Evolutionary conservation across 2,888 invertebrate genomes (phyloP), one percentile per base, ranked within the genome.

Genomic region (Agonum fuliginosum): DNA sequence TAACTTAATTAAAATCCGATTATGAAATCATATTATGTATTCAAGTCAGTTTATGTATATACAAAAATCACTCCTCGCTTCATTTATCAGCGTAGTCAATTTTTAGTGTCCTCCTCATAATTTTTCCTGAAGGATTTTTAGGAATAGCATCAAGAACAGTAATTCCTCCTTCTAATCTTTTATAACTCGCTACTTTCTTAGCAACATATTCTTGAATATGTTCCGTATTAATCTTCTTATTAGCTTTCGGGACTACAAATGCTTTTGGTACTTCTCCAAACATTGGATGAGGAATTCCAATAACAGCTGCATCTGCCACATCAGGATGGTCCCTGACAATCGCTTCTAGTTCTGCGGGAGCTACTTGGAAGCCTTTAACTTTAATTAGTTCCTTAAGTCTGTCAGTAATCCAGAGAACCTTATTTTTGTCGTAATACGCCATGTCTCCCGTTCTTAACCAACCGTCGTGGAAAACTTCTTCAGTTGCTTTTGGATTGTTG

Each of bases 331-430:
- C 89, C 78, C 93, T 89, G 0, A 96, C 83, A 2, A 94, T 83
- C 69, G 89, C 91, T 86, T 97, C 97, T 22, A 97, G 85, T 86
- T 97, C 97, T 0, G 97, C 96, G 17, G 97, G 97, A 6, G 97
- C 92, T 4, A 97, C 96, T 91, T 96, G 91, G 82, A 88, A 91
- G 1, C 89, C 91, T 85, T 91, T 92, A n/a, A 86, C 86, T 82
- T 96, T 97, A 78, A 96, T 96, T 37, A 96, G 87, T 84, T 96
- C 95, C 84, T 96, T 96, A 62, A 93, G 84, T 80, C 96, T 90
- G 83, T 95, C 96, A 27, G 92, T 91, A 78, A 96, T 90, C 81
- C 89, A 93, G 79, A 94, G 87, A 70, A 85, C 84, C 0, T 93
- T 92, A 0, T 91, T 88, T 19, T 93, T 90, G 82, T 94, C 92